Conservation (phyloP, 2,113 vertebrate species). For the Scalopus aquaticus region DNA sequence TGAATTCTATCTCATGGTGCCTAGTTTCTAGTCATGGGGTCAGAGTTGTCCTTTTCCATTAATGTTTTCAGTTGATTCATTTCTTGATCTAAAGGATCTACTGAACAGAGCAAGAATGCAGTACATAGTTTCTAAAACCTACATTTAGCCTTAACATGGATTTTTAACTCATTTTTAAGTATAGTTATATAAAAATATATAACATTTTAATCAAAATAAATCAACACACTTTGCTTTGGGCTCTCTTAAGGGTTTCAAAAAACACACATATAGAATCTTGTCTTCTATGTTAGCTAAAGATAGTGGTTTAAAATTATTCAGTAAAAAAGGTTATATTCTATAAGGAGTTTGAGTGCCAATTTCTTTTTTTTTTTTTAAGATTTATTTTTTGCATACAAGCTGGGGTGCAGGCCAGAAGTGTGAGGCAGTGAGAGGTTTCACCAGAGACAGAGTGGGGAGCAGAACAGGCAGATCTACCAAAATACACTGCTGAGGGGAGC, state of each 20-base stretch:
- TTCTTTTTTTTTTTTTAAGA: too few relatives aligned
- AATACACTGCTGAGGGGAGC: too few relatives aligned
- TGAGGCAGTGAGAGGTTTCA: too few relatives aligned
- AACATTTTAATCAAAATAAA: not conserved
- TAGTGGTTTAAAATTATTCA: not conserved
- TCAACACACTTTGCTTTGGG: constrained; percentile 11
- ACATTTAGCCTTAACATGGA: not conserved
- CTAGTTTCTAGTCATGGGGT: not conserved
- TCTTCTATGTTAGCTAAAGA: not conserved
- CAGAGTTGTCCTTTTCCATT: not conserved
- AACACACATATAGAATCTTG: not conserved
- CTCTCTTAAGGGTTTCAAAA: not conserved
- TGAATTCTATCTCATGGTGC: not conserved
- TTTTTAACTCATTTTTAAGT: not conserved
- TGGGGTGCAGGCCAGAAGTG: too few relatives aligned
- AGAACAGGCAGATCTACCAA: too few relatives aligned
- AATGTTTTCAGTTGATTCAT: not conserved
- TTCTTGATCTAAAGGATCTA: not conserved
- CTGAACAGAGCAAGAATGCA: not conserved
- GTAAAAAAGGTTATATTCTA: not conserved
- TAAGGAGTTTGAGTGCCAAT: not conserved
- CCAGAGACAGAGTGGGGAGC: too few relatives aligned
- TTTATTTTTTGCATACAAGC: too few relatives aligned
- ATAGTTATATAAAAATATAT: not conserved
- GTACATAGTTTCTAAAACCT: not conserved